Percentiles rank a stretch among this genome's conserved stretches.
These are phyloP conservation scores for Pseudonaja textilis DNA, from an alignment of 2,113 vertebrate genomes.

Conservation along the genomic window DNA sequence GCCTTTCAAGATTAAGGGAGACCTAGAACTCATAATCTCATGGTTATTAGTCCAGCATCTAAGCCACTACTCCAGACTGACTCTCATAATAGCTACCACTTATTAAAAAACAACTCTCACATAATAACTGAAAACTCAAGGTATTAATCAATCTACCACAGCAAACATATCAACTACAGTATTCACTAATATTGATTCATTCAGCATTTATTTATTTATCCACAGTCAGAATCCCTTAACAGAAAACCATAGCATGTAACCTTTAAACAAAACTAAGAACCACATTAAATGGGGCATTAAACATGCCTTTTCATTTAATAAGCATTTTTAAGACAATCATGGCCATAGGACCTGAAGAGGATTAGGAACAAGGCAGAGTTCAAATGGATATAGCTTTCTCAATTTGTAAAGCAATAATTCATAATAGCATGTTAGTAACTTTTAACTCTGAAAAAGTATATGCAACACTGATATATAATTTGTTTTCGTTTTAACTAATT, in stretches of 20 bases:
- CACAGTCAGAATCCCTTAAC: not conserved
- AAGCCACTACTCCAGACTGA: not conserved
- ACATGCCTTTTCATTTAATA: not conserved
- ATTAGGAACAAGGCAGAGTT: not conserved
- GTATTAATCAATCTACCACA: not conserved
- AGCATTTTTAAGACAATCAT: not conserved
- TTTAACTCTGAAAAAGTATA: not conserved
- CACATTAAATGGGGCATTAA: not conserved
- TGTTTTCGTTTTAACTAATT: not conserved
- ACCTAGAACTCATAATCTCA: not conserved
- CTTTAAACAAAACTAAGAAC: not conserved
- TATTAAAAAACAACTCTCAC: not conserved
- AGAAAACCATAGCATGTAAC: not conserved
- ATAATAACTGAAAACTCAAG: not conserved
- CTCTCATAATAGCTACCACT: not conserved
- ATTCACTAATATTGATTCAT: not conserved
- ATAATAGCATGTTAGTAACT: not conserved
- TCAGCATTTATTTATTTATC: not conserved
- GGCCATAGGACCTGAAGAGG: not conserved
- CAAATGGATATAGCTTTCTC: not conserved
- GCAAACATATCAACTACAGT: not conserved
- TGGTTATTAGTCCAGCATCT: not conserved
- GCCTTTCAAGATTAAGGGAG: not conserved
- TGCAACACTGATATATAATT: not conserved
- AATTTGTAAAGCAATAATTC: not conserved